A percentile compares a stretch with the other conserved stretches of the same genome.
Evolutionary conservation across 1,140 invertebrate species (phyloP).

Genomic region (Lepidostoma basale): DNA sequence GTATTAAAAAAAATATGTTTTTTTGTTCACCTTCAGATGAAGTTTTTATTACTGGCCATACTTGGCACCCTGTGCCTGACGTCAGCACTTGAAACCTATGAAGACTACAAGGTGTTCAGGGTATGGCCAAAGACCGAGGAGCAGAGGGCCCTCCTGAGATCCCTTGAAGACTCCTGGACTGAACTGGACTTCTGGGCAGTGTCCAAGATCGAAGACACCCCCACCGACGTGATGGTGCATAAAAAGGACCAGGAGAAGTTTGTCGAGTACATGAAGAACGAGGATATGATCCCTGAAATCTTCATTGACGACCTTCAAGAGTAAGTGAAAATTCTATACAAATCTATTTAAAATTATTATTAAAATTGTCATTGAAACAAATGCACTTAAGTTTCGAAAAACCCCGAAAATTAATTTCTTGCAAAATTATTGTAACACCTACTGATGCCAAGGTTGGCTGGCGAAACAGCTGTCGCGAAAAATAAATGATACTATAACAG

Average conservation of each 20-base stretch:
- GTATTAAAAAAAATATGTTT: no score
- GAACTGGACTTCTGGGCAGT: constrained; percentile 42
- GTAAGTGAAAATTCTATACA: constrained; percentile 34
- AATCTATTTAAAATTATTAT: neutral
- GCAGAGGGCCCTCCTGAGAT: constrained; percentile 26
- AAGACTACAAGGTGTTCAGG: constrained; percentile 39
- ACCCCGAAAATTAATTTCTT: no score
- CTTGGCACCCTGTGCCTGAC: constrained; percentile 18
- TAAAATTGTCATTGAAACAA: no score
- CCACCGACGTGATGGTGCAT: constrained; percentile 52
- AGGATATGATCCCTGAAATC: constrained; percentile 44
- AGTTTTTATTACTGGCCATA: constrained; percentile 23
- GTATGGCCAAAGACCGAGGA: constrained; percentile 30
- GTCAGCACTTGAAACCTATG: constrained; percentile 2
- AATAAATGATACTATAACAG: no score
- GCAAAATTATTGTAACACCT: no score
- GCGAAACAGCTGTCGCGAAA: no score
- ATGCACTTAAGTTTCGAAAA: no score
- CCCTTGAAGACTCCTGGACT: constrained; percentile 17
- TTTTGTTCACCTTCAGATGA: constrained; percentile 30
- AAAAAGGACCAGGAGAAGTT: constrained; percentile 48
- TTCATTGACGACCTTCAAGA: constrained; percentile 52
- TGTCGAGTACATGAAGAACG: constrained; percentile 34
- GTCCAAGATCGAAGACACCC: neutral
- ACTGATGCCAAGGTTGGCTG: no score